These are phyloP conservation scores for Dicentrarchus labrax DNA, from an alignment of 2,113 vertebrate species.

Conservation along the genomic window DNA sequence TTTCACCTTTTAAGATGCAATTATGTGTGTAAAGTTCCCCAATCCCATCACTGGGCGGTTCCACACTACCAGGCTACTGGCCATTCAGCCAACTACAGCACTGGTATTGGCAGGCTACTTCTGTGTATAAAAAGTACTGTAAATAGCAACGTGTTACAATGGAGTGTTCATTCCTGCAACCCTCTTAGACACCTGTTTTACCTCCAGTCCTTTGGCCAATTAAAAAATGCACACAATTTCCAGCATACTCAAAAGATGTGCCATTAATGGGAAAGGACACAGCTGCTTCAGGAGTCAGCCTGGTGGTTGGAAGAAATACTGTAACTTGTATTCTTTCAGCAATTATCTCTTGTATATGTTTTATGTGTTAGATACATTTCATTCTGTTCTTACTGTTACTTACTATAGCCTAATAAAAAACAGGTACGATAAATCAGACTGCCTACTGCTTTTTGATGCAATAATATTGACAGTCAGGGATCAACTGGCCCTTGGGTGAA, in stretches of 20 bases:
- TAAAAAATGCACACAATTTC: not conserved
- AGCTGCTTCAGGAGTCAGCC: not conserved
- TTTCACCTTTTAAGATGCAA: not conserved
- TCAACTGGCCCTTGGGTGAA: no score
- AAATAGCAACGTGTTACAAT: conserved; percentile 8
- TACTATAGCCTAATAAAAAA: no score
- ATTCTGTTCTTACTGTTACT: not conserved
- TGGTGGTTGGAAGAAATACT: not conserved
- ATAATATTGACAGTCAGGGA: no score
- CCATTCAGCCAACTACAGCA: not conserved
- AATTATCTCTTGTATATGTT: not conserved
- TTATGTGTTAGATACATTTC: not conserved
- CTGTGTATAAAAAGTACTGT: not conserved
- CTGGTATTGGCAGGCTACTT: not conserved
- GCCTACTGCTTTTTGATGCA: no score
- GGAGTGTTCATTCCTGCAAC: conserved; percentile 1
- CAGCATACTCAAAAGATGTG: conserved; percentile 4
- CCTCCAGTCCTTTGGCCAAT: conserved; percentile 7
- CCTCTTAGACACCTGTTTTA: conserved; percentile 8
- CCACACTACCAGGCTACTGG: not conserved
- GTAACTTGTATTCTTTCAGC: not conserved
- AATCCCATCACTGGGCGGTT: not conserved
- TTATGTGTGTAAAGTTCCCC: not conserved
- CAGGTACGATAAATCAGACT: no score
- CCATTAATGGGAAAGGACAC: not conserved